Evolutionary conservation across 2,888 invertebrate genomes (phyloP).

Genomic region (Odontocerum albicorne): DNA sequence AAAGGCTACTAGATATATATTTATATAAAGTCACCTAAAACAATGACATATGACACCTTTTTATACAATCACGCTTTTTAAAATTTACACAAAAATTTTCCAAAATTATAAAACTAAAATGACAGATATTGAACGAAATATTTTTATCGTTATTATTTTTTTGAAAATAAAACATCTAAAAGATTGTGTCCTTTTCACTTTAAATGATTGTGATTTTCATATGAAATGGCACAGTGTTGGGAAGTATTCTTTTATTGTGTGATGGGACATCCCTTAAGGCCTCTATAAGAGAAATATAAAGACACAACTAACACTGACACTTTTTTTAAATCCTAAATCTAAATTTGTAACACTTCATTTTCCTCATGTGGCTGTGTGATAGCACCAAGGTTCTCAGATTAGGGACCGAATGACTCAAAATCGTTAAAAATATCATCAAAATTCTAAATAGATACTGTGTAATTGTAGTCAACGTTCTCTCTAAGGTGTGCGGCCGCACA

Average conservation of each 20-base stretch:
- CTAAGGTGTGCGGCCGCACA: too few relatives aligned
- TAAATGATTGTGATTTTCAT: background rate
- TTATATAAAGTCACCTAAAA: constrained; percentile 6
- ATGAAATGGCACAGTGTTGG: constrained; percentile 4
- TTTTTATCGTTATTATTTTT: background rate
- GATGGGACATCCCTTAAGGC: constrained; percentile 3
- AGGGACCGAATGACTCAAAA: too few relatives aligned
- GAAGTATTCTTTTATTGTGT: background rate
- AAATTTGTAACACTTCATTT: too few relatives aligned
- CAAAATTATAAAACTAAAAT: background rate
- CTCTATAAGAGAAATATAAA: background rate
- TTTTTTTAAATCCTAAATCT: too few relatives aligned
- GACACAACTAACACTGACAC: background rate
- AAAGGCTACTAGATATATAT: background rate
- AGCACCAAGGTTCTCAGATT: too few relatives aligned
- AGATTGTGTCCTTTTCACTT: constrained; percentile 1
- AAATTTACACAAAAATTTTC: constrained; percentile 4
- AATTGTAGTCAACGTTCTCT: too few relatives aligned
- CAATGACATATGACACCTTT: constrained; percentile 8
- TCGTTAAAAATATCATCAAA: too few relatives aligned
- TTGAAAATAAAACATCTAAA: constrained; percentile 1
- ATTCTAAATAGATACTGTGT: too few relatives aligned
- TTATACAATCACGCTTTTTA: background rate
- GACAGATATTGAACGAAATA: background rate
- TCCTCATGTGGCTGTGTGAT: too few relatives aligned